A percentile compares a stretch with the other conserved stretches of the same genome.
Evolutionary conservation across 30 jellyfish, hydroid and myxozoan species (phyloP).

Genomic region (Aurelia aurita): DNA sequence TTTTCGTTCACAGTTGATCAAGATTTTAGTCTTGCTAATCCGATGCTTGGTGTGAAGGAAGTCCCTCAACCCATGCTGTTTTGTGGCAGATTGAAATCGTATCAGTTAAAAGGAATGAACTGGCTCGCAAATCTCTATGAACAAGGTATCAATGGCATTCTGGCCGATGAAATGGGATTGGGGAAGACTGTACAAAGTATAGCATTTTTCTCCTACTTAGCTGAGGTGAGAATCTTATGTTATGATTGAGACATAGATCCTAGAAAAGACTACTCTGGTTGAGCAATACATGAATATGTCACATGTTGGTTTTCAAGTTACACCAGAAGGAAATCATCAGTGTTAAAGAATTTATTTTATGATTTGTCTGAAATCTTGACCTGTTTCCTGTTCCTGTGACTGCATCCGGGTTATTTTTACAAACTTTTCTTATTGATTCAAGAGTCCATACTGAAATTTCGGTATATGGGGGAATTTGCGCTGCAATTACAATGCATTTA

Average conservation of each 20-base stretch:
- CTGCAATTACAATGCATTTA: too few species aligned
- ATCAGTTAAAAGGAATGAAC: constrained; percentile 98
- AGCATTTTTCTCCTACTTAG: constrained; percentile 94
- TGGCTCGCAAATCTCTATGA: constrained; percentile 96
- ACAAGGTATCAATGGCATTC: constrained; percentile 98
- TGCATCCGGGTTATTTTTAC: too few species aligned
- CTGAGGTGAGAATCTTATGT: constrained; percentile 78
- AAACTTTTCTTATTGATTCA: too few species aligned
- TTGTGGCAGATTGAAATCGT: constrained; percentile 89
- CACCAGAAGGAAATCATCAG: too few species aligned
- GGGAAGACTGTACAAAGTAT: constrained; percentile 99
- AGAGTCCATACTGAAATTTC: too few species aligned
- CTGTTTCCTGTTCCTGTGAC: too few species aligned
- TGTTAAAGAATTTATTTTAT: too few species aligned
- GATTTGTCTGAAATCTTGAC: too few species aligned
- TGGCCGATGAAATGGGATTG: constrained; percentile 99
- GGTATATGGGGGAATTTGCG: too few species aligned
- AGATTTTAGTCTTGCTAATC: constrained; percentile 94
- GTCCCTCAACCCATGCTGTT: constrained; percentile 92
- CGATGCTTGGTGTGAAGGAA: constrained; percentile 74
- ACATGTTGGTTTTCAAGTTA: too few species aligned
- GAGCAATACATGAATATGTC: too few species aligned
- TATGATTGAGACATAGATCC: too few species aligned
- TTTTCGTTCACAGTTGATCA: constrained; percentile 69
- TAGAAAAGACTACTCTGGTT: background rate